phyloP scores from a whole-genome alignment of 2,113 vertebrate genomes.

The Ploceus nigricollis region DNA sequence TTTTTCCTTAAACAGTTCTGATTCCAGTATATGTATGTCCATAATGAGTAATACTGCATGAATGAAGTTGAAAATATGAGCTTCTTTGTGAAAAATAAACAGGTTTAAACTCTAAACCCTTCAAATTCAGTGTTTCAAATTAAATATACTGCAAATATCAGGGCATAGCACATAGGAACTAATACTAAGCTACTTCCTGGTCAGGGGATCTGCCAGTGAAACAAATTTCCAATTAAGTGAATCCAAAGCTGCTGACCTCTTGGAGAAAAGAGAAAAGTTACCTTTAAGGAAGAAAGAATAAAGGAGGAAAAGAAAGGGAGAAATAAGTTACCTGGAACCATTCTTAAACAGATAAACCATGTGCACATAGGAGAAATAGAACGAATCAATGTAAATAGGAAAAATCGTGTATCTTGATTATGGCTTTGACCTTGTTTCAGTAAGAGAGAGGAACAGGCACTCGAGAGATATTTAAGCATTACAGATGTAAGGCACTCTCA shows the following conservation, averaged over 20 bases:
- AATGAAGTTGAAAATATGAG: neutral
- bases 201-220: neutral
- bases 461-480: neutral
- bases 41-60: neutral
- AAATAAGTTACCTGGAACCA: neutral
- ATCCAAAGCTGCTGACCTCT: neutral
- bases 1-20: neutral
- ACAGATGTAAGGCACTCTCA: neutral
- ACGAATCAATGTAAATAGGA: neutral
- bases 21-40: neutral
- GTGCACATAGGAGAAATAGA: neutral
- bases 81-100: neutral
- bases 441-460: neutral
- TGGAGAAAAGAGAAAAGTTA: neutral
- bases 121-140: neutral
- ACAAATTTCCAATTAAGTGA: neutral
- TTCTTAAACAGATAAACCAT: neutral
- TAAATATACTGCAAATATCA: neutral
- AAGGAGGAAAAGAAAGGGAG: neutral
- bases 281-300: neutral
- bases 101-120: neutral
- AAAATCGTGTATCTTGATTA: neutral
- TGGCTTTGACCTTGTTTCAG: neutral
- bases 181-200: neutral
- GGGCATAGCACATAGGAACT: neutral